Base-by-base conservation (phyloP, 2,797 vertebrate species). In the Galagoides demidoff region DNA sequence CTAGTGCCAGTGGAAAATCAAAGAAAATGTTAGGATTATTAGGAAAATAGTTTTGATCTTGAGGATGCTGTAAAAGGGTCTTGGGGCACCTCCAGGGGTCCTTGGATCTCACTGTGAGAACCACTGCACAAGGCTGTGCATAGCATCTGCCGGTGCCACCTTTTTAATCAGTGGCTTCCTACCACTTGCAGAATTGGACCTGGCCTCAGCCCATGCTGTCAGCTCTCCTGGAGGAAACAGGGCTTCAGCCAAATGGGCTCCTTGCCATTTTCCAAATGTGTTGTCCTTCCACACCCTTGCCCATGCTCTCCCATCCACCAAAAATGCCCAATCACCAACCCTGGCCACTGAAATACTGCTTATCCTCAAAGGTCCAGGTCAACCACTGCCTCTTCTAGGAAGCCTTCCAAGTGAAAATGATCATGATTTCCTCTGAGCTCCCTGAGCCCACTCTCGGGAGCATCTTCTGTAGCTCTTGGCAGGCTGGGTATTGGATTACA, bases 401-500 rank as follows among this genome's bases (percentile, higher is more conserved):
- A 92, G n/a, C 12, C 61, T 92, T 86, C 34, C 43, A 4, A 85
- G 64, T 90, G 45, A 66, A 92, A 95, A 77, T 13, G 7, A 70
- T 9, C 25, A 12, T 49, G 9, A 49, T 95, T 85, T 90, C 77
- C 78, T 89, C 13, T 64, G 49, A 86, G 39, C 25, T 73, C 77
- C 39, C n/a, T 23, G 52, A 95, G 16, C 29, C 64, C 11, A 52
- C 19, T 43, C 61, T 86, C 31, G 31, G 25, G 29, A 57, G 52
- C 37, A 52, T 66, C 39, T 31, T 71, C 70, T 89, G 22, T 37
- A 91, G 49, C 37, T 81, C 14, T 64, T 25, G 39, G 31, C 59
- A 63, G 29, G 16, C 63, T 86, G 13, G 11, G 2, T 64, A 11
- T 70, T 45, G 29, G 68, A 49, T 61, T 81, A 92, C 20, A 81